Conservation (phyloP, 1,140 invertebrate genomes). For the Drosophila aff. region DNA sequence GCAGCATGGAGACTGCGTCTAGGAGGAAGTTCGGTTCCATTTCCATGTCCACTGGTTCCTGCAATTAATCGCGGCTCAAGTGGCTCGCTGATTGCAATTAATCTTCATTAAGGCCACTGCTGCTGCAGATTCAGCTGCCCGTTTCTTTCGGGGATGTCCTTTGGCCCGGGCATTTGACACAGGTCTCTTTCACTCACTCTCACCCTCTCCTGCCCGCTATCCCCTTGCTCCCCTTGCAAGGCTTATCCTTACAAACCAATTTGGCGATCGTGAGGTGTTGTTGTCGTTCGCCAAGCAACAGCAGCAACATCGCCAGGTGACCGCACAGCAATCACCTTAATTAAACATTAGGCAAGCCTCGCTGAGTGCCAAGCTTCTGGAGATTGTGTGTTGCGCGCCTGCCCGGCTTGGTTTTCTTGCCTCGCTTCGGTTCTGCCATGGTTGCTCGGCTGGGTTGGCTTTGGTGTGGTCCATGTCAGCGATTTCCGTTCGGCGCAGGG, state of each 20-base stretch:
- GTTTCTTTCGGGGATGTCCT: conserved; percentile 39
- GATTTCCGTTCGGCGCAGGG: conserved; percentile 79
- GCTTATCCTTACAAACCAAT: conserved; percentile 82
- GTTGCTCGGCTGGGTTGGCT: conserved; percentile 7
- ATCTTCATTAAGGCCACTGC: conserved; percentile 76
- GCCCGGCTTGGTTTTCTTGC: conserved; percentile 38
- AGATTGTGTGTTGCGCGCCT: conserved; percentile 45
- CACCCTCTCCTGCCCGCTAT: conserved; percentile 9
- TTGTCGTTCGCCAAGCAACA: conserved; percentile 53
- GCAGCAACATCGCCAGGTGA: conserved; percentile 65
- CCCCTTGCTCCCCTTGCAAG: not conserved
- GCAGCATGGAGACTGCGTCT: conserved; percentile 21
- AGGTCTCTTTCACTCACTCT: conserved; percentile 29
- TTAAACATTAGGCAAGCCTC: conserved; percentile 83
- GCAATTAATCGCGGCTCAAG: conserved; percentile 83
- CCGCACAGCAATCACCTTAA: conserved; percentile 83
- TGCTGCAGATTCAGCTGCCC: conserved; percentile 8
- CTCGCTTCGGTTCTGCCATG: conserved; percentile 14
- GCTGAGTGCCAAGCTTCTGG: conserved; percentile 60
- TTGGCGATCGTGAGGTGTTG: conserved; percentile 76
- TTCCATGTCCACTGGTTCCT: conserved; percentile 68
- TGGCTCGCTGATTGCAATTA: conserved; percentile 84
- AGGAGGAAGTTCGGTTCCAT: conserved; percentile 70
- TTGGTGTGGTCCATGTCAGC: conserved; percentile 81
- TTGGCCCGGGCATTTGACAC: conserved; percentile 55